Evolutionary conservation across 2,888 invertebrate species (phyloP), one percentile per base, ranked within the genome.

Genomic region (Brenthis ino): DNA sequence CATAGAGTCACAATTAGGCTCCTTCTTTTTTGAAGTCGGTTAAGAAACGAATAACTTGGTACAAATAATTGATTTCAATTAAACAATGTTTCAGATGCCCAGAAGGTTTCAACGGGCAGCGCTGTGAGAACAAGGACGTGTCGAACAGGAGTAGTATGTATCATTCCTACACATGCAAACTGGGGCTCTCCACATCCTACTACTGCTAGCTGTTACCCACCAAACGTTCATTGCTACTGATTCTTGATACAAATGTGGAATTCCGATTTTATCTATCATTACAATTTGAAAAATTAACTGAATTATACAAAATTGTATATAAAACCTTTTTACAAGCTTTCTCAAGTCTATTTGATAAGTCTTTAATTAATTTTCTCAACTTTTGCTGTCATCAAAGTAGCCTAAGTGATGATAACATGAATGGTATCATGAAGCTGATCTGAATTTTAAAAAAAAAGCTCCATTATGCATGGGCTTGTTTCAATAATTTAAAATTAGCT

Each of bases 101-200:
- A 79, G 95, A 96, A 86, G 96, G 96, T 84, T 96, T 95, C 94
- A 95, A 95, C 85, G 96, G 96, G 82, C 94, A 94, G 86, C 95
- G 96, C 83, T 97, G 97, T 93, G 96, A 96, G 92, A 95, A 94
- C 89, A 96, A 97, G 95, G 95, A 95, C 90, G 95, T 96, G 85
- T 94, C 94, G 88, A 94, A 94, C 86, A 88, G 89, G 85, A 95
- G 95, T 94, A 96, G 96, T 96, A 96, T 95, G 96, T 96, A 96
- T 95, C 95, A 94, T 92, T 94, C 95, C 90, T 95, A 95, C 93
- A 94, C 95, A 92, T 96, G 96, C 95, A 95, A 95, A 94, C 94
- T 95, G 94, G 96, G 96, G 92, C 94, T 95, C 85, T 95, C 95
- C 85, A 95, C 94, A 90, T 95, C 95, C 89, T 96, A 95, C 94